Evolutionary conservation across 2,888 invertebrate genomes (phyloP), one percentile per base, ranked within the genome.

Genomic region (Cryptocephalus moraei): DNA sequence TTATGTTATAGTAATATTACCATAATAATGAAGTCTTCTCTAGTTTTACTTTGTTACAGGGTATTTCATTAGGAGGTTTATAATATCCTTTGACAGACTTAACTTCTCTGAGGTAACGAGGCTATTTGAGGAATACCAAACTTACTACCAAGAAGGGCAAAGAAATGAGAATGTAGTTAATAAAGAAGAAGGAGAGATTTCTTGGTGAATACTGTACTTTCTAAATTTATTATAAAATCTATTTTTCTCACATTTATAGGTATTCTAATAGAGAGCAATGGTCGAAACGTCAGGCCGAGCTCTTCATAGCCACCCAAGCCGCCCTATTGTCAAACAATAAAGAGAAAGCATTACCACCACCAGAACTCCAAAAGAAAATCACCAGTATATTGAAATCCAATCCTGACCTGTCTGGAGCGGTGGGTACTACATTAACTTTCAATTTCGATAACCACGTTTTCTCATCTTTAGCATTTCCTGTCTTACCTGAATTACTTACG

Each of bases 401-500:
- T 69, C 86, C 87, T 6, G 84, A 86, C 59, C 80, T 88, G 63
- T 81, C 88, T 31, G 89, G 90, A 74, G 84, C 87, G 52, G 89
- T 89, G 73, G 77, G 82, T 77, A 22, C 22, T 22, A 22, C 2
- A 22, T 22, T 22, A 36, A 36, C 36, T 36, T 36, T 6, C 2
- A 36, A 36, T 36, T 2, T 36, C 36, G 12, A 36, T 22, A 22
- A 22, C 22, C 6, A 22, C 22, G 6, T 22, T 6, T 44, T 45
- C 14, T 41, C 47, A 49, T 53, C 78, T 79, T 51, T 72, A 90
- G 89, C 91, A 94, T 73, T 94, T 88, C 64, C 75, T 95, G 38
- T 90, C 88, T 62, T 94, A 91, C 66, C 73, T 95, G 64, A 95
- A 95, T 70, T 89, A 86, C 63, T 72, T 94, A 50, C 76, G 94